These are phyloP conservation scores for Drosophila yakuba DNA, from an alignment of 1,140 invertebrate genomes.

Conservation along the genomic window DNA sequence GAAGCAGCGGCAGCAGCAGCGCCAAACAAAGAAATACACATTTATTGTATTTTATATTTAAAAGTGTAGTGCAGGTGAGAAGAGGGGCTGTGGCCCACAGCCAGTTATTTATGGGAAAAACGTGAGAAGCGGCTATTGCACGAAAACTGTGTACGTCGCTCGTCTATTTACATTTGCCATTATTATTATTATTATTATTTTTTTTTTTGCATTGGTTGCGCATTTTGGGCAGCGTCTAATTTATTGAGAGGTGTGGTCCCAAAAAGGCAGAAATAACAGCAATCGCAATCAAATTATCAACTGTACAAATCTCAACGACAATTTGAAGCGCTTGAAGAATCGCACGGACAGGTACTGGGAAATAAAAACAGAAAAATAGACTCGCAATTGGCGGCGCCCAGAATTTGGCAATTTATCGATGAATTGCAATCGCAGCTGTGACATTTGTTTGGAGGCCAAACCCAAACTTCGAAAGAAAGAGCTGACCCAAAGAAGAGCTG, in stretches of 20 bases:
- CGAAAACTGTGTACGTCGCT: constrained; percentile 70
- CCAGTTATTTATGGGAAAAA: constrained; percentile 74
- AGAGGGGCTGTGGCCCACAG: constrained; percentile 6
- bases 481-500: constrained; percentile 11
- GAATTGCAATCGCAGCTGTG: constrained; percentile 23
- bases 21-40: constrained; percentile 33
- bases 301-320: constrained; percentile 53
- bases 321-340: constrained; percentile 24
- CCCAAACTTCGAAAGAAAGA: constrained; percentile 18
- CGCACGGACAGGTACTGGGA: constrained; percentile 20
- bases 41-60: constrained; percentile 51
- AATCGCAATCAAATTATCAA: constrained; percentile 68
- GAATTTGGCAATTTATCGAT: constrained; percentile 27
- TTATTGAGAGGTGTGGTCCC: constrained; percentile 70
- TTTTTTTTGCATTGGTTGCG: constrained; percentile 54
- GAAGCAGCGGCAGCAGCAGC: constrained; percentile 27
- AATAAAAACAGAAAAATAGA: constrained; percentile 6
- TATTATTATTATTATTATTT: constrained; percentile 53
- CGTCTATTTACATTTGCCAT: constrained; percentile 51
- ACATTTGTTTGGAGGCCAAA: constrained; percentile 36
- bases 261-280: constrained; percentile 21
- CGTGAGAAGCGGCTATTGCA: constrained; percentile 66
- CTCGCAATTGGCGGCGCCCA: constrained; percentile 27
- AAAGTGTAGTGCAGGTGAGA: constrained; percentile 52
- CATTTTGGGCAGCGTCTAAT: constrained; percentile 58